Conservation (phyloP, 2,888 invertebrate species). For the Calameuta idolon region DNA sequence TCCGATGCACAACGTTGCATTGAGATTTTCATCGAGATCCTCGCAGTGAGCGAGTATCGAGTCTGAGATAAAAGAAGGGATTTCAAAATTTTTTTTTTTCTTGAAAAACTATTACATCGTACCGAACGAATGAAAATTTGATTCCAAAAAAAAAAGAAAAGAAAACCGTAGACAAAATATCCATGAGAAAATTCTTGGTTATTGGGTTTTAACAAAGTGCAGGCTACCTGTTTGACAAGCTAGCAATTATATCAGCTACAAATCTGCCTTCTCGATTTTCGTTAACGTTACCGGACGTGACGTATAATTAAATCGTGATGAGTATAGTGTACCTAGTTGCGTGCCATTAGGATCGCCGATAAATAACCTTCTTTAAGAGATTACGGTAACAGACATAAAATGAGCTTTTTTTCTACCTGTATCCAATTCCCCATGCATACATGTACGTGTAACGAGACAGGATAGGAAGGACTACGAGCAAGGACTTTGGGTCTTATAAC, state of each 20-base stretch:
- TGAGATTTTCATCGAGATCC: slow-evolving; percentile 33
- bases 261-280: background rate
- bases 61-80: no score
- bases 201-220: background rate
- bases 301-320: slow-evolving; percentile 2
- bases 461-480: no score
- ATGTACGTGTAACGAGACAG: background rate
- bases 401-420: background rate
- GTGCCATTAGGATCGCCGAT: slow-evolving; percentile 19
- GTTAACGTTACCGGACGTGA: background rate
- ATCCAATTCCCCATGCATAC: background rate
- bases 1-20: slow-evolving; percentile 50
- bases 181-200: background rate
- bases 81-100: no score
- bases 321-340: background rate
- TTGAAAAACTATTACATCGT: no score
- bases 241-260: background rate
- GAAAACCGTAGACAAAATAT: background rate
- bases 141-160: background rate
- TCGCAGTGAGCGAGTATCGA: background rate
- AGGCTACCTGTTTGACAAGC: background rate
- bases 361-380: slow-evolving; percentile 34
- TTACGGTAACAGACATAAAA: background rate
- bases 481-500: no score
- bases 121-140: no score